Evolutionary conservation across 2,888 invertebrate species (phyloP), one percentile per base, ranked within the genome.

Genomic region (Glyphotaelius pellucidus): DNA sequence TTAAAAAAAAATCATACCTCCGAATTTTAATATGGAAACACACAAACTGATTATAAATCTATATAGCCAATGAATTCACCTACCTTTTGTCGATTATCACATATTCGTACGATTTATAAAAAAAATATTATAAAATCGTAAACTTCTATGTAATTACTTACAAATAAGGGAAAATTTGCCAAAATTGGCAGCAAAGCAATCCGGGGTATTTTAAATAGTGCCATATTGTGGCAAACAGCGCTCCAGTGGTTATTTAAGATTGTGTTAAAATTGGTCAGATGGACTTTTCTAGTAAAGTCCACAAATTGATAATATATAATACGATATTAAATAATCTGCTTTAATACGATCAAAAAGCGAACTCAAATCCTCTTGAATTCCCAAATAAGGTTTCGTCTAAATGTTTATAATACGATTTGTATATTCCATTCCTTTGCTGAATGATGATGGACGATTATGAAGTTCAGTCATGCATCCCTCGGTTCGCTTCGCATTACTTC

Each of bases 401-500:
- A 67, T 67, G 67, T 67, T 67, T 67, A n/a, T 67, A 67, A 67
- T 67, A n/a, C 9, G 67, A 67, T 67, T 67, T 67, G 67, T 67
- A n/a, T 67, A 25, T 67, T n/a, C 9, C 67, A 67, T 67, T 67
- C 67, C 67, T 67, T 67, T n/a, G 9, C 67, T 67, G 67, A 67
- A 67, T 67, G 67, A 67, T 25, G 67, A 67, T 67, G n/a, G 67
- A 25, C 25, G n/a, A 1, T 67, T 67, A 25, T 25, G 67, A 67
- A 67, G n/a, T 31, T 32, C 81, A 81, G 81, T 81, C 81, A 32
- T 81, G 81, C 81, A 81, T 81, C 30, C 19, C 32, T 81, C 81
- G 30, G 30, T 81, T 31, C 81, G 31, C 15, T 81, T 81, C 31
- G 32, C 31, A 31, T 81, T 81, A 31, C 15, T 32, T 81, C 81